Evolutionary conservation across 2,797 vertebrate species (phyloP).

Genomic region (Eupleurogrammus muticus): DNA sequence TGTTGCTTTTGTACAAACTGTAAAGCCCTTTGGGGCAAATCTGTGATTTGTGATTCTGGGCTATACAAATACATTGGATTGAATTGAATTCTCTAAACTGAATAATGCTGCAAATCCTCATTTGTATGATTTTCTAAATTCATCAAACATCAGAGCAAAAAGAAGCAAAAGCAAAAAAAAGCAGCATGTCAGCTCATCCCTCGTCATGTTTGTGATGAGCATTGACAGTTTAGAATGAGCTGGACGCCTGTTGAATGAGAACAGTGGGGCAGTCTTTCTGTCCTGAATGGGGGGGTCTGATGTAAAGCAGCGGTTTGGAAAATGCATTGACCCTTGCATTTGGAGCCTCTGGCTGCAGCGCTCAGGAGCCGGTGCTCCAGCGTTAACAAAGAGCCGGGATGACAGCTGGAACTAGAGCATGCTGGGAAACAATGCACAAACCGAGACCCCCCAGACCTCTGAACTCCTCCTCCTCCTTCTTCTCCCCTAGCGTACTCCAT

Average conservation of each 20-base stretch:
- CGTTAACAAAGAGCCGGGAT: constrained; percentile 71
- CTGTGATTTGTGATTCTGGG: too few species aligned
- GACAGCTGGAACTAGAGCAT: constrained; percentile 73
- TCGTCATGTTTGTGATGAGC: constrained; percentile 41
- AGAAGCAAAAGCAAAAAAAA: constrained; percentile 1
- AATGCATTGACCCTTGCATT: constrained; percentile 70
- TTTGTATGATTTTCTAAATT: neutral
- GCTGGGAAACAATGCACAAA: constrained; percentile 73
- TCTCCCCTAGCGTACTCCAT: constrained; percentile 39
- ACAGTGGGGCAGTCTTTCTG: constrained; percentile 57
- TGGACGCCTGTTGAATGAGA: constrained; percentile 67
- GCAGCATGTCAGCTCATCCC: constrained; percentile 18
- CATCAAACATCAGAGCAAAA: neutral
- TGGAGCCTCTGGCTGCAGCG: constrained; percentile 51
- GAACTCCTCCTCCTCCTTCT: constrained; percentile 37
- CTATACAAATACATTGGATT: too few species aligned
- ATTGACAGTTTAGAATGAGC: constrained; percentile 40
- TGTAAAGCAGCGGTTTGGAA: constrained; percentile 69
- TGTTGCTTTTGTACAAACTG: neutral
- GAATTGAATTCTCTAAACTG: too few species aligned
- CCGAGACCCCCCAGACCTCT: constrained; percentile 52
- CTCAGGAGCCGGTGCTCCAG: constrained; percentile 60
- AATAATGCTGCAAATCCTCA: neutral
- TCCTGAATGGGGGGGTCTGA: constrained; percentile 48
- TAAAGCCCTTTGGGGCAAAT: too few species aligned